Conservation (phyloP, 1,140 invertebrate genomes). For the Bicyclus anynana region DNA sequence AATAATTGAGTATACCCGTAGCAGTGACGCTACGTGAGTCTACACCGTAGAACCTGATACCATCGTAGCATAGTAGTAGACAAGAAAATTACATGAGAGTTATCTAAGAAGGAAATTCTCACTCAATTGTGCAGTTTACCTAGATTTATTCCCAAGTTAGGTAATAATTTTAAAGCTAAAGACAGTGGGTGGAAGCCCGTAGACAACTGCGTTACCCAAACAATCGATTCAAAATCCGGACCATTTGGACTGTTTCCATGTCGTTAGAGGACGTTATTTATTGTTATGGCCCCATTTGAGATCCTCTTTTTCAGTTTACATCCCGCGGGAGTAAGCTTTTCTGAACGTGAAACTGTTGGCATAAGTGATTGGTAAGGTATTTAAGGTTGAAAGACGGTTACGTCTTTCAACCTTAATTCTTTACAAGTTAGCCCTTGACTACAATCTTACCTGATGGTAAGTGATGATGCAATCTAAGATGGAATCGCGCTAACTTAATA, state of each 20-base stretch:
- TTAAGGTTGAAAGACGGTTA: not conserved
- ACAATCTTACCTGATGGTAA: no score
- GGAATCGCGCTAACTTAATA: no score
- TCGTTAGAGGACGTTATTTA: slow-evolving; percentile 38
- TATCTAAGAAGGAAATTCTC: not conserved
- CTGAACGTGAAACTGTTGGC: slow-evolving; percentile 22
- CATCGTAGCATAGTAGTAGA: no score
- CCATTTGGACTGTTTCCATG: slow-evolving; percentile 37
- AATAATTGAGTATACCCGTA: no score
- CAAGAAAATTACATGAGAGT: no score
- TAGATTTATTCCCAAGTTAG: slow-evolving; percentile 5
- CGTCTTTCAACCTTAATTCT: not conserved
- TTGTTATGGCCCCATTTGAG: slow-evolving; percentile 34
- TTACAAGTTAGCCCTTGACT: no score
- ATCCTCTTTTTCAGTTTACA: slow-evolving; percentile 30
- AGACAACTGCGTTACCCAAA: slow-evolving; percentile 29
- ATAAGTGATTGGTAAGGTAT: slow-evolving; percentile 13
- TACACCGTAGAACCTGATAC: no score
- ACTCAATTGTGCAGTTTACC: not conserved
- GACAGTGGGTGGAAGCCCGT: slow-evolving; percentile 12
- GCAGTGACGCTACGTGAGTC: no score
- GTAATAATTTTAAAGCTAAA: slow-evolving; percentile 13
- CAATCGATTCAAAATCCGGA: slow-evolving; percentile 36
- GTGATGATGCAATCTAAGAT: no score
- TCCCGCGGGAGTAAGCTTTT: slow-evolving; percentile 18